These are phyloP conservation scores for Epirrhoe alternata DNA, from an alignment of 2,888 invertebrate genomes.

Conservation along the genomic window DNA sequence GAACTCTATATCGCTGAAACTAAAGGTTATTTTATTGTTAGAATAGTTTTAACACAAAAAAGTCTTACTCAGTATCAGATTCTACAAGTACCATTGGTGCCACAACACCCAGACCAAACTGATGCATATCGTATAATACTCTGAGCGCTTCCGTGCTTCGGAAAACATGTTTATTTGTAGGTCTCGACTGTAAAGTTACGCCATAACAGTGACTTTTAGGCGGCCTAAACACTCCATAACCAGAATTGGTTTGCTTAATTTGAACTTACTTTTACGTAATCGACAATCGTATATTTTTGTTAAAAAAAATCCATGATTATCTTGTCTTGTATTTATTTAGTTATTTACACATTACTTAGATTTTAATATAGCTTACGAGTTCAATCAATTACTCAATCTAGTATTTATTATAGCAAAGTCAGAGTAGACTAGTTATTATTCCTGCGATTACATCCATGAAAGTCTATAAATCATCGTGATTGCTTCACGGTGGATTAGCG, in stretches of 20 bases:
- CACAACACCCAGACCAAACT: too few relatives aligned
- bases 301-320: background rate
- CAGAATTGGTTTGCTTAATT: too few relatives aligned
- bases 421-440: background rate
- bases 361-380: conserved; percentile 1
- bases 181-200: too few relatives aligned
- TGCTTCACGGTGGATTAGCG: conserved; percentile 62
- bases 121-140: too few relatives aligned
- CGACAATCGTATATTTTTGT: background rate
- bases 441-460: conserved; percentile 24
- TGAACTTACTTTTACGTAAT: too few relatives aligned
- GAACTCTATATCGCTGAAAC: background rate
- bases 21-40: background rate
- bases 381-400: background rate
- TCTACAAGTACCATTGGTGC: background rate
- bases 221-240: too few relatives aligned
- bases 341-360: background rate
- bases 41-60: background rate
- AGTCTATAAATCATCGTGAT: conserved; percentile 56
- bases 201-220: too few relatives aligned
- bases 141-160: too few relatives aligned
- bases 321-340: background rate
- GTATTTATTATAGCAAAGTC: background rate
- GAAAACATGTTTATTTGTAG: too few relatives aligned
- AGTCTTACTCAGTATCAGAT: background rate